Percentiles rank a stretch among this genome's conserved stretches.
Evolutionary conservation across 2,888 invertebrate genomes (phyloP).

Genomic region (Pheosia tremula): DNA sequence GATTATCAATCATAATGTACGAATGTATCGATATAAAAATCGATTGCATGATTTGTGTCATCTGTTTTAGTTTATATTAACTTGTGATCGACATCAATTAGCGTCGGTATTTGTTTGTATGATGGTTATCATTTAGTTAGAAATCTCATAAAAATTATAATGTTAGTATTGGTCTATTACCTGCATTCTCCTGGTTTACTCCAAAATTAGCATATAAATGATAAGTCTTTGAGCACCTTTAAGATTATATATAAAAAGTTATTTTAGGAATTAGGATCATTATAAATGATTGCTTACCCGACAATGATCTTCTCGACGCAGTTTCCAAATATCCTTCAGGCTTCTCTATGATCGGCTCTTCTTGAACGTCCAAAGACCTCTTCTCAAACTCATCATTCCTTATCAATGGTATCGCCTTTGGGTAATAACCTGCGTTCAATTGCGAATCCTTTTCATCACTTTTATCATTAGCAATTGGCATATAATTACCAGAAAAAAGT

Average conservation of each 20-base stretch:
- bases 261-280: not conserved
- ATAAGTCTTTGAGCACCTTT: too few species aligned
- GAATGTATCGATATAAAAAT: not conserved
- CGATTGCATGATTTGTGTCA: slow-evolving; percentile 1
- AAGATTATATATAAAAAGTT: too few species aligned
- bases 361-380: slow-evolving; percentile 62
- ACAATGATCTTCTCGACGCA: slow-evolving; percentile 72
- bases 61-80: not conserved
- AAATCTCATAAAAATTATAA: too few species aligned
- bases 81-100: not conserved
- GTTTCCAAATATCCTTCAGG: slow-evolving; percentile 61
- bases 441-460: slow-evolving; percentile 46
- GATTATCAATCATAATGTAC: slow-evolving; percentile 1
- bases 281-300: slow-evolving; percentile 58
- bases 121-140: too few species aligned
- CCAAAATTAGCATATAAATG: too few species aligned
- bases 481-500: slow-evolving; percentile 80
- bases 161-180: too few species aligned
- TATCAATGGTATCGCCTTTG: slow-evolving; percentile 70
- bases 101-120: too few species aligned
- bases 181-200: too few species aligned
- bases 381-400: slow-evolving; percentile 63
- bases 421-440: slow-evolving; percentile 49
- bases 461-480: slow-evolving; percentile 79
- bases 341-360: slow-evolving; percentile 64